phyloP scores from a whole-genome alignment of 1,140 invertebrate species.

The Cydia amplana region DNA sequence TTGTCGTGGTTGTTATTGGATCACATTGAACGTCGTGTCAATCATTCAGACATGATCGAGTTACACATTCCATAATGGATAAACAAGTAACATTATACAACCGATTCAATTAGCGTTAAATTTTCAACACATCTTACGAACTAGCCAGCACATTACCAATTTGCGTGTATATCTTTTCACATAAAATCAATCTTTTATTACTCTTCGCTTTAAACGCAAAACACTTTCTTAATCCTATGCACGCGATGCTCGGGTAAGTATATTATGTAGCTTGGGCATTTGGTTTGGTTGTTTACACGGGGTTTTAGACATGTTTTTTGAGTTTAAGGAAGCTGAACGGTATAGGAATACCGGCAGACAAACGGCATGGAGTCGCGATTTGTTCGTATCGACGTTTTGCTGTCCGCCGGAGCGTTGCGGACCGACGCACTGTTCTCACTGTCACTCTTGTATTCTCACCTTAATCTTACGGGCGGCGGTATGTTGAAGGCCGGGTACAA shows the following conservation, averaged over 20 bases:
- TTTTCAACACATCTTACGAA: not conserved
- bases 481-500: slow-evolving; percentile 77
- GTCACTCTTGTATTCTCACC: slow-evolving; percentile 55
- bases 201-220: not conserved
- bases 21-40: not conserved
- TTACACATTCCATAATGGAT: slow-evolving; percentile 1
- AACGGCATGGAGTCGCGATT: slow-evolving; percentile 6
- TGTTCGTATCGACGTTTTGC: slow-evolving; percentile 33
- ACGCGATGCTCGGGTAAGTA: not conserved
- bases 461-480: slow-evolving; percentile 75
- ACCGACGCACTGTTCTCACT: slow-evolving; percentile 2
- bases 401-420: slow-evolving; percentile 7
- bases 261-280: too few species aligned
- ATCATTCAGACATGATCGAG: not conserved
- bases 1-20: not conserved
- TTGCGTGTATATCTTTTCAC: not conserved
- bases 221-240: not conserved
- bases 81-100: not conserved
- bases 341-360: slow-evolving; percentile 2
- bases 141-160: not conserved
- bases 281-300: not conserved
- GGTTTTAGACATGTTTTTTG: not conserved
- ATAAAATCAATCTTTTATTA: slow-evolving; percentile 7
- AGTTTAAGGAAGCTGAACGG: not conserved
- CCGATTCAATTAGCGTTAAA: not conserved